phyloP scores from a whole-genome alignment of 2,113 vertebrate species.

The Microtus richardsoni region DNA sequence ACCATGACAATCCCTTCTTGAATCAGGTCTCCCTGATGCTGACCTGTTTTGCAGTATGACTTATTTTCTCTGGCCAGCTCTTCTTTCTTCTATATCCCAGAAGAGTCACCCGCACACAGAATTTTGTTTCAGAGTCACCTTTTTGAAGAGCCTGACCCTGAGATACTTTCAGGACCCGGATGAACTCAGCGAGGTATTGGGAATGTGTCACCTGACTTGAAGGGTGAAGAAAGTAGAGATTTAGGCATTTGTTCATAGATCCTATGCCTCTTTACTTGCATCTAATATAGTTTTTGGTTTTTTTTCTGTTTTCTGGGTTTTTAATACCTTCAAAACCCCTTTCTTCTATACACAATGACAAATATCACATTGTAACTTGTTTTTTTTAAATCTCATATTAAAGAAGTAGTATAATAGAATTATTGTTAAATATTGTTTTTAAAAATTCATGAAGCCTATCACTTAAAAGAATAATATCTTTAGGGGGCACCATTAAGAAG shows the following conservation, averaged over 20 bases:
- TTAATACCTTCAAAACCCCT: no score
- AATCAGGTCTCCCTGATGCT: neutral
- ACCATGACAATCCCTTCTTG: neutral
- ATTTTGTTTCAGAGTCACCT: neutral
- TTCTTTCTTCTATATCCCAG: neutral
- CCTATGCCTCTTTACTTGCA: neutral
- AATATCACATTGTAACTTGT: no score
- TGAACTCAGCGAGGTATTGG: neutral
- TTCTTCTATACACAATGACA: no score
- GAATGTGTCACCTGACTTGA: neutral
- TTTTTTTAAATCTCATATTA: neutral
- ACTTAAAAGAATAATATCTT: neutral
- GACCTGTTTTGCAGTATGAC: neutral
- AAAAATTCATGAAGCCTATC: neutral
- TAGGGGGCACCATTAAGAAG: neutral
- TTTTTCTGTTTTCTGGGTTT: neutral
- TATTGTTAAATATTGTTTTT: constrained; percentile 1
- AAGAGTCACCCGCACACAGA: rapidly evolving
- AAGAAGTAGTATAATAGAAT: neutral
- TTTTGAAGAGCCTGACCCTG: neutral
- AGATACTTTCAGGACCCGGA: neutral
- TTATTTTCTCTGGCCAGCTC: neutral
- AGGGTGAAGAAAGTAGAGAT: neutral
- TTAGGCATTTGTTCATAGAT: neutral
- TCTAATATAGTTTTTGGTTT: neutral